Evolutionary conservation across 53 echinoderm and acorn worm genomes (phyloP), one percentile per base, ranked within the genome.

Genomic region (Arbacia lixula): DNA sequence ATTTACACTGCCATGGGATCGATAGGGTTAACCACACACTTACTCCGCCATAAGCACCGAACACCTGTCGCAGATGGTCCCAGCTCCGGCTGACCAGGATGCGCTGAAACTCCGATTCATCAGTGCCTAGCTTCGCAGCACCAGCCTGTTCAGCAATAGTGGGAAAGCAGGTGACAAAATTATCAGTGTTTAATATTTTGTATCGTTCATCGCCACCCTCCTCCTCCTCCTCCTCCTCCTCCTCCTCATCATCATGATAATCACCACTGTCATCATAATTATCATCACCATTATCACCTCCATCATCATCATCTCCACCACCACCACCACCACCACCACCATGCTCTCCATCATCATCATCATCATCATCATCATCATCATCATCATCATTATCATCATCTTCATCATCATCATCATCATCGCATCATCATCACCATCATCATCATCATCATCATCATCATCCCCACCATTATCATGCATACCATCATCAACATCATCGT

Each of bases 101-200:
- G 12, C 91, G 79, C 75, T 94, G 91, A 71, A 94, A 94, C 32
- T 91, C 95, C 12, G 91, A 84, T 58, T 94, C 95, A 35, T 94
- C 95, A 0, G 95, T 94, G 0, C 95, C 95, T 16, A 89, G 57
- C 33, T 85, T 63, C 25, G 60, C 81, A 39, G 89, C 92, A 35
- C 92, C 92, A 36, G 92, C 92, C 88, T 92, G 39, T 22, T n/a
- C n/a, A n/a, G n/a, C n/a, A n/a, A 67, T 5, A 30, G 33, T 16
- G 57, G 21, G 57, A 56, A 21, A 56, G 21, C 57, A 20, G 14
- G n/a, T 20, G 21, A 21, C 57, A 20, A 56, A 20, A 21, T n/a
- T n/a, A n/a, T n/a, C n/a, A n/a, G n/a, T n/a, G n/a, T n/a, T n/a
- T n/a, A n/a, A n/a, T n/a, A n/a, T n/a, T n/a, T n/a, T n/a, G n/a